Conservation (phyloP, 1,140 invertebrate species). For the Camponotus floridanus region DNA sequence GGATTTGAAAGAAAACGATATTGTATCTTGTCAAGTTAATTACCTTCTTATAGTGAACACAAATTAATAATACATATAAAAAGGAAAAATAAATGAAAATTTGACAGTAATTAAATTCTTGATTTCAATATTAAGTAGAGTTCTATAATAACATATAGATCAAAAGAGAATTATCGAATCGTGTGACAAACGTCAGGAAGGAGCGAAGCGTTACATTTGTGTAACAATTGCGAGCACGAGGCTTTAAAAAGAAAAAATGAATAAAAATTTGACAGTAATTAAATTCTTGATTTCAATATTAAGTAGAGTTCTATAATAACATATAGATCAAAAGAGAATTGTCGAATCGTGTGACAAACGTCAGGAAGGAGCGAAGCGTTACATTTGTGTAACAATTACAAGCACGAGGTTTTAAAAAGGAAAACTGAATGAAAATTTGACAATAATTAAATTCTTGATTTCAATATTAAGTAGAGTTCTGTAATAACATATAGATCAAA, state of each 20-base stretch:
- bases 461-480: not conserved
- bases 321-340: not conserved
- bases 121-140: not conserved
- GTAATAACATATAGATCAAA: not conserved
- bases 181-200: no score
- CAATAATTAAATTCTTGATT: not conserved
- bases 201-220: not conserved
- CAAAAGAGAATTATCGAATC: not conserved
- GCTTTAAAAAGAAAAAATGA: not conserved
- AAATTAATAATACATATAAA: not conserved
- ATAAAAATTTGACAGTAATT: no score
- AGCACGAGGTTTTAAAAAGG: not conserved
- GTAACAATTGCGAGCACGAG: not conserved
- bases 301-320: no score
- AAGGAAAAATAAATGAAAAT: no score
- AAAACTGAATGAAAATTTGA: no score
- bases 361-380: not conserved
- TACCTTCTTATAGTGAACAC: not conserved
- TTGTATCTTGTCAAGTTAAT: not conserved
- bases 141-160: not conserved
- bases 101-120: not conserved
- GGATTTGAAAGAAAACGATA: not conserved
- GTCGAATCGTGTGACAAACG: not conserved
- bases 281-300: not conserved
- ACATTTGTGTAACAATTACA: not conserved